Percentiles rank a stretch among this genome's conserved stretches.
These are phyloP conservation scores for Meteorus sp. DNA, from an alignment of 1,140 invertebrate species.

Conservation along the genomic window DNA sequence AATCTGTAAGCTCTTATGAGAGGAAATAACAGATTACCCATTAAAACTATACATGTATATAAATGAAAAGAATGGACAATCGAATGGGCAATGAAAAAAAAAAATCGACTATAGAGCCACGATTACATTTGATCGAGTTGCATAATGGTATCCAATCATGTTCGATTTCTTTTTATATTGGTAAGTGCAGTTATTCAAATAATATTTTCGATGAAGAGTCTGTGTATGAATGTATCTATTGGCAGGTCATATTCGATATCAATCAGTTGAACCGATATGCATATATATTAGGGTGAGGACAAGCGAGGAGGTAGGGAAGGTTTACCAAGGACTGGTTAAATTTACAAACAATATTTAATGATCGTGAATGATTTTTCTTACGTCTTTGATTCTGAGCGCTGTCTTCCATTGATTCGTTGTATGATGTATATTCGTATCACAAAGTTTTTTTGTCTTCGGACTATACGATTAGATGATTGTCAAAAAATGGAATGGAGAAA, in stretches of 20 bases:
- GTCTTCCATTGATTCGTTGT: constrained; percentile 12
- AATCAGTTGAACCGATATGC: not conserved
- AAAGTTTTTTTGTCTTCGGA: no score
- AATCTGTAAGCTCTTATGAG: no score
- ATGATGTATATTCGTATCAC: not conserved
- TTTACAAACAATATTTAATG: not conserved
- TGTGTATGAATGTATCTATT: not conserved
- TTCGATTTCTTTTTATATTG: constrained; percentile 1
- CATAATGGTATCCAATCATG: not conserved
- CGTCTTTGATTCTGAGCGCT: not conserved
- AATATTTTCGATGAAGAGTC: not conserved
- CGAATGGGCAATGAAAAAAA: no score
- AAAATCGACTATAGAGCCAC: no score
- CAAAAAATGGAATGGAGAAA: constrained; percentile 2
- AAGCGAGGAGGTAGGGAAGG: no score
- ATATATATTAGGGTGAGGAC: not conserved
- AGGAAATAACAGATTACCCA: no score
- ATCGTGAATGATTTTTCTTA: not conserved
- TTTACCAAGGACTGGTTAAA: no score
- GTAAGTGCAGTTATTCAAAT: not conserved
- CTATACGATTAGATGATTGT: not conserved
- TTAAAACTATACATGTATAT: no score
- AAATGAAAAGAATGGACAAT: no score
- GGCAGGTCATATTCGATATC: not conserved
- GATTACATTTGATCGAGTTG: not conserved